A percentile compares a stretch with the other conserved stretches of the same genome.
phyloP scores from a whole-genome alignment of 2,113 vertebrate species.

The Oreochromis aureus region DNA sequence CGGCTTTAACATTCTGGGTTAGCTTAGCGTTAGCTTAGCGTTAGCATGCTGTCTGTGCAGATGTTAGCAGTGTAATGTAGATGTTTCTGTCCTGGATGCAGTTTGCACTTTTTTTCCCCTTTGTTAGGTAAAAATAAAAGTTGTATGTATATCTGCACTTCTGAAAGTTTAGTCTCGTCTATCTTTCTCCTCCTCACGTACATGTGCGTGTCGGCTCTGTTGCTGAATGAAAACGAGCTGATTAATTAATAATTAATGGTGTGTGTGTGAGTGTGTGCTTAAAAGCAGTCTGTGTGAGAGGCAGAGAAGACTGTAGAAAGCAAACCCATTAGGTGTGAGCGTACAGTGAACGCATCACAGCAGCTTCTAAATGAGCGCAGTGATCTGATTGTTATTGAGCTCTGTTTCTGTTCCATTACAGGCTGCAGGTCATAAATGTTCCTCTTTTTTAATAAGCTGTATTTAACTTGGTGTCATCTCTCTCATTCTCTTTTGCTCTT shows the following conservation, averaged over 20 bases:
- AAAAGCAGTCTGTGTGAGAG: neutral
- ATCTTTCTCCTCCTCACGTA: neutral
- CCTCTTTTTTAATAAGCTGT: neutral
- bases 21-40: no score
- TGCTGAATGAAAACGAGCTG: neutral
- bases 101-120: neutral
- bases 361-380: neutral
- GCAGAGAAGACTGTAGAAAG: neutral
- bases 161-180: neutral
- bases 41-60: neutral
- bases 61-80: neutral
- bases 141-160: neutral
- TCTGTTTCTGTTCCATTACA: neutral
- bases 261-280: neutral
- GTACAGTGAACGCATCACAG: neutral
- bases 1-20: neutral
- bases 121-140: neutral
- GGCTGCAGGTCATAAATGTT: neutral
- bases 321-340: neutral
- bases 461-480: neutral
- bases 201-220: neutral
- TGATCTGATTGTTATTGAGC: neutral
- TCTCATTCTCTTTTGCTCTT: no score
- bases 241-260: neutral
- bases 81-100: neutral